A percentile compares a stretch with the other conserved stretches of the same genome.
These are phyloP conservation scores for Idaea biselata DNA, from an alignment of 2,888 invertebrate genomes.

Conservation along the genomic window DNA sequence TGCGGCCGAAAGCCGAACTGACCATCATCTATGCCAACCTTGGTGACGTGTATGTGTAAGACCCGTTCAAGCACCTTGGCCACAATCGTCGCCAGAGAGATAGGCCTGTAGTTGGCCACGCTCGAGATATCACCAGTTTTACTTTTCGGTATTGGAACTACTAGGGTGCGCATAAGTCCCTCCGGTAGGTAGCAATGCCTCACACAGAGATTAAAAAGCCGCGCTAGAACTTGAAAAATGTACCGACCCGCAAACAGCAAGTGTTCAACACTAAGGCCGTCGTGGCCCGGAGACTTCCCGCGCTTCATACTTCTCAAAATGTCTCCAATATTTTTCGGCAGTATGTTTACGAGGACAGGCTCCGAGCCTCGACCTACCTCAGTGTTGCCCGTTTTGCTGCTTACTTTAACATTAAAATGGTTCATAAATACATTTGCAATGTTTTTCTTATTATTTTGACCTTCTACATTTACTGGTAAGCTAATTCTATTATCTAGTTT, in stretches of 20 bases:
- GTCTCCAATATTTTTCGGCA: not conserved
- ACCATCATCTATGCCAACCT: not conserved
- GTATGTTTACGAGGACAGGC: not conserved
- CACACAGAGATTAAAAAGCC: conserved; percentile 4
- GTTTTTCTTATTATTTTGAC: conserved; percentile 6
- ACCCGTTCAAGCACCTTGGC: conserved; percentile 8
- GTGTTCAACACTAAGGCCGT: conserved; percentile 6
- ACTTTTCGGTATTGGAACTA: conserved; percentile 6
- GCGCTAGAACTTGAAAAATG: not conserved
- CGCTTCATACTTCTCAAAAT: not conserved
- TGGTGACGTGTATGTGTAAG: not conserved
- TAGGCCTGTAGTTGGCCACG: conserved; percentile 4
- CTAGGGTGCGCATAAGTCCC: conserved; percentile 11
- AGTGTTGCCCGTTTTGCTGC: not conserved
- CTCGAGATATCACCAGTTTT: conserved; percentile 5
- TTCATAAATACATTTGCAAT: conserved; percentile 13
- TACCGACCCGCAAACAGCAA: not conserved
- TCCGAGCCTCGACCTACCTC: not conserved
- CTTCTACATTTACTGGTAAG: conserved; percentile 6
- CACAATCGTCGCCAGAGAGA: conserved; percentile 7
- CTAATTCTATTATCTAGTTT: conserved; percentile 4
- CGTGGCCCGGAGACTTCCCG: conserved; percentile 10
- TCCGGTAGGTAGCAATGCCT: conserved; percentile 10
- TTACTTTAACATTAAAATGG: conserved; percentile 5
- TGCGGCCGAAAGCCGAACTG: conserved; percentile 3